These are phyloP conservation scores for Chaetura pelagica DNA, from an alignment of 2,113 vertebrate species.

Conservation along the genomic window DNA sequence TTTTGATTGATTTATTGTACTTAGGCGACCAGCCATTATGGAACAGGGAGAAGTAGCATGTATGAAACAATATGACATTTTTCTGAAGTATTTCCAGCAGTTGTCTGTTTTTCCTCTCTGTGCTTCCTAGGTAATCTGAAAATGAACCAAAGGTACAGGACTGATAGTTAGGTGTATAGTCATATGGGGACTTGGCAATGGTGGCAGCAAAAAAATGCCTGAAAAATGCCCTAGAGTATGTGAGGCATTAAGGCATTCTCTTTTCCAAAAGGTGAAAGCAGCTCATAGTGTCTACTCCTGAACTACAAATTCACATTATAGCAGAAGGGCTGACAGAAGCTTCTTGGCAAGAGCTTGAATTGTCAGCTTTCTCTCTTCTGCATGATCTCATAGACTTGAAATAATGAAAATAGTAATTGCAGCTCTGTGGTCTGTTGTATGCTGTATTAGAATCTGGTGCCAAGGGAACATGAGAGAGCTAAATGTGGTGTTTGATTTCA, in stretches of 20 bases:
- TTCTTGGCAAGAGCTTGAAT: background rate
- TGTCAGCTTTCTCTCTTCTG: background rate
- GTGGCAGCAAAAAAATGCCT: background rate
- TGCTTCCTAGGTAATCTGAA: background rate
- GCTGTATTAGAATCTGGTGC: background rate
- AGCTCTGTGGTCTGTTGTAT: background rate
- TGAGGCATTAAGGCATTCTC: background rate
- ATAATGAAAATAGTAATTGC: background rate
- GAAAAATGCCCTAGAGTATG: background rate
- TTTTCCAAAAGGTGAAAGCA: background rate
- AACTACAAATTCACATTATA: background rate
- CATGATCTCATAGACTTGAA: background rate
- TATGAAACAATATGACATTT: background rate
- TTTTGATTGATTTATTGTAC: background rate
- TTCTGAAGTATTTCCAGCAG: background rate
- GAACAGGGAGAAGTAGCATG: background rate
- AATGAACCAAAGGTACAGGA: background rate
- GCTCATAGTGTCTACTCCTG: background rate
- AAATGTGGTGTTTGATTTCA: background rate
- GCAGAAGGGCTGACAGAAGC: background rate
- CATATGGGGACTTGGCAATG: background rate
- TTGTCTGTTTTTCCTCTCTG: background rate
- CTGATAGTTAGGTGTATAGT: background rate
- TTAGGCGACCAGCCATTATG: background rate
- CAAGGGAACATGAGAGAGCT: background rate